These are phyloP conservation scores for Drosophila jambulina DNA, from an alignment of 1,140 invertebrate genomes.

Conservation along the genomic window DNA sequence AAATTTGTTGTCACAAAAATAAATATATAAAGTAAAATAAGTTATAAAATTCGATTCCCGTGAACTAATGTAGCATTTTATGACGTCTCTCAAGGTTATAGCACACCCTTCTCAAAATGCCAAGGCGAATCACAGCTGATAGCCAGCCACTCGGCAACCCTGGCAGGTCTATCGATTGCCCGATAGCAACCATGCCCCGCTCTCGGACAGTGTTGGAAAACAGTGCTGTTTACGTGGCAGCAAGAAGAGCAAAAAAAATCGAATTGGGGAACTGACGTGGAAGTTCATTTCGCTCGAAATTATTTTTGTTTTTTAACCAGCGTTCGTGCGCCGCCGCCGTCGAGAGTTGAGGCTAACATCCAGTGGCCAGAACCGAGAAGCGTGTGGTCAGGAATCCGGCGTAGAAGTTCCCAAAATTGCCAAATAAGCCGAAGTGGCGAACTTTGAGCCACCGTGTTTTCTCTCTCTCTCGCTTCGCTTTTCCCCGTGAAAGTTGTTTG, in stretches of 20 bases:
- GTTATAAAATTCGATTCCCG: too few relatives aligned
- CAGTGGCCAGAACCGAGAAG: conserved; percentile 25
- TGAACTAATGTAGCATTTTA: background rate
- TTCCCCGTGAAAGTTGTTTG: conserved; percentile 70
- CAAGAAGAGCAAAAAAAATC: conserved; percentile 73
- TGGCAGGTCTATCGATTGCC: conserved; percentile 1
- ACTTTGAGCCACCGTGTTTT: conserved; percentile 70
- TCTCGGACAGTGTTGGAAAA: conserved; percentile 25
- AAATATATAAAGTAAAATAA: too few relatives aligned
- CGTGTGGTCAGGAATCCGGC: conserved; percentile 35
- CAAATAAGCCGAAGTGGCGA: conserved; percentile 40
- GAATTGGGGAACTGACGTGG: conserved; percentile 82
- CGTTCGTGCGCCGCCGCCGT: conserved; percentile 38
- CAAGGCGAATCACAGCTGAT: conserved; percentile 5
- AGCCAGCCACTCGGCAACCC: background rate
- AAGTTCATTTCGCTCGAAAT: conserved; percentile 72
- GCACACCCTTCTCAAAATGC: conserved; percentile 2
- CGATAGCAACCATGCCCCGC: background rate
- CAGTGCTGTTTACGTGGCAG: conserved; percentile 72
- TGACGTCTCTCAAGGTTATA: background rate
- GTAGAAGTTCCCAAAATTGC: conserved; percentile 27
- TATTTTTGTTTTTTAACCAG: conserved; percentile 60
- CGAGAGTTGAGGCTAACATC: conserved; percentile 25
- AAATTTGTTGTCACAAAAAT: too few relatives aligned
- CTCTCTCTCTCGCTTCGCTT: conserved; percentile 16